Conservation (phyloP, 2,113 vertebrate genomes). For the Poeciliopsis prolifica region DNA sequence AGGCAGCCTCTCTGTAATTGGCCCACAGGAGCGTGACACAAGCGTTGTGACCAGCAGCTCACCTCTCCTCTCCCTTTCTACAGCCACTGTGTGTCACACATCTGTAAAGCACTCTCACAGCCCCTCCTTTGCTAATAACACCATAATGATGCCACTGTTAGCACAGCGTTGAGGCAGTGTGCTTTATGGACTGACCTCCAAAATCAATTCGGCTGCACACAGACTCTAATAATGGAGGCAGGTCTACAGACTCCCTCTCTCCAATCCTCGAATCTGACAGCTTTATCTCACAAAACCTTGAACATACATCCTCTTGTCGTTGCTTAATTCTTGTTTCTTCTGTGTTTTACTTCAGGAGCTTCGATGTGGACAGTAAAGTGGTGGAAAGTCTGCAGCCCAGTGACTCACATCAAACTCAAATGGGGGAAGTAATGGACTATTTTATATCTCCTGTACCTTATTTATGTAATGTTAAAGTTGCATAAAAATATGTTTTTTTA, state of each 20-base stretch:
- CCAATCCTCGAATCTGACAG: conserved; percentile 5
- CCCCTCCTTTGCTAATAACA: conserved; percentile 55
- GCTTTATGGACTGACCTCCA: conserved; percentile 70
- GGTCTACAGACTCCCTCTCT: conserved; percentile 21
- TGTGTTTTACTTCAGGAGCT: conserved; percentile 37
- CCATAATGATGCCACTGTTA: conserved; percentile 70
- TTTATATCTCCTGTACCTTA: conserved; percentile 42
- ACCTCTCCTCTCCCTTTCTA: conserved; percentile 12
- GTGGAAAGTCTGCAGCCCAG: conserved; percentile 25
- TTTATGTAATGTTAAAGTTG: conserved; percentile 12
- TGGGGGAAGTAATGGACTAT: conserved; percentile 52
- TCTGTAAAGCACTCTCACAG: conserved; percentile 55
- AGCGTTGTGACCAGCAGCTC: not conserved
- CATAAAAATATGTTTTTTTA: no score
- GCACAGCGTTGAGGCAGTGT: conserved; percentile 48
- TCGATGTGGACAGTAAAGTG: conserved; percentile 26
- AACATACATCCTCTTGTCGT: conserved; percentile 18
- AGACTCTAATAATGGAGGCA: conserved; percentile 62
- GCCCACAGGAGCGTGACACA: conserved; percentile 6
- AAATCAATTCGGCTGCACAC: conserved; percentile 71
- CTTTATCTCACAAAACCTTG: conserved; percentile 6
- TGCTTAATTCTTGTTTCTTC: conserved; percentile 22
- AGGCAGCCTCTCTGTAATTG: conserved; percentile 8
- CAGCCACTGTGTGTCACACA: conserved; percentile 52
- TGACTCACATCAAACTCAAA: conserved; percentile 59